Evolutionary conservation across 1,140 invertebrate genomes (phyloP), one percentile per base, ranked within the genome.

Genomic region (Myzus persicae): DNA sequence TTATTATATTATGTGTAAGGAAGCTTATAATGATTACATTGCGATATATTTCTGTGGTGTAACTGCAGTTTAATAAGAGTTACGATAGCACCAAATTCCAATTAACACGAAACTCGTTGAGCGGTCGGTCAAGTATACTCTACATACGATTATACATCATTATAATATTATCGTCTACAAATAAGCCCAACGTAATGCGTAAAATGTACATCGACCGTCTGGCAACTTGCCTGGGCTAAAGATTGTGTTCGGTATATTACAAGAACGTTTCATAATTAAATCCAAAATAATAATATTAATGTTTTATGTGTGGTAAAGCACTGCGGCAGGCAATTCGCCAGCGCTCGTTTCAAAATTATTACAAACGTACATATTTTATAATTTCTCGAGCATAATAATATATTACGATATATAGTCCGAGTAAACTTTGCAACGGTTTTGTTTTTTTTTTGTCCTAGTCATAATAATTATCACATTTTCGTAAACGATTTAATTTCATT

Each of bases 211-310:
- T 67, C n/a, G 44, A 40, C 22, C 88, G 24, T 59, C 38, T 90
- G 89, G 89, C 89, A 67, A 38, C 26, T 90, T 90, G 51, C 89
- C 89, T 14, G 38, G 36, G 24, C 20, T 67, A 67, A 90, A 67
- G 18, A 90, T 90, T 90, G 31, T 46, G n/a, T 59, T 42, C 89
- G 51, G 51, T 31, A 59, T 18, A 42, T 90, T 59, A 90, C 14
- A 59, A 90, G 36, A 90, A 90, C 88, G 26, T 54, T 90, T 90
- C 88, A 59, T 90, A 90, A 90, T 90, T 59, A 90, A 59, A 90
- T 90, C 88, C 38, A 48, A 51, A 89, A 54, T 89, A 89, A 54
- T 76, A 76, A 76, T 76, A 36, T n/a, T 76, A 76, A 76, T 51
- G 7, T n/a, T n/a, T n/a, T 51, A 24, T 76, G 3, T 76, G 59